A percentile compares a stretch with the other conserved stretches of the same genome.
Evolutionary conservation across 35 echinoderm and acorn worm species (phyloP).

Genomic region (Acanthaster planci): DNA sequence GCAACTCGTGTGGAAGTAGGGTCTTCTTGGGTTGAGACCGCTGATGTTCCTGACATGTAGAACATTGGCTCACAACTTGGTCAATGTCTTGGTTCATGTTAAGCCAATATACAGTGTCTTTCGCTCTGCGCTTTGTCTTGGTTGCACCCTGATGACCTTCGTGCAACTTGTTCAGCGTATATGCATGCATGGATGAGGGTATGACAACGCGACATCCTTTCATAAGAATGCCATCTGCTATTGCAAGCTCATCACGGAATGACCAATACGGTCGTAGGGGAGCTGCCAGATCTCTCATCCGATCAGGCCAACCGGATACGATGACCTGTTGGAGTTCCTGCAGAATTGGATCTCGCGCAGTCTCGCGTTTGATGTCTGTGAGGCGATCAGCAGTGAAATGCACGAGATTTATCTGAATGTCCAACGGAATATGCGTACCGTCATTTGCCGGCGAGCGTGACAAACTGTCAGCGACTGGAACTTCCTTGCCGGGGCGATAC

Average conservation of each 20-base stretch:
- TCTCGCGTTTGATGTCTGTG: slow-evolving; percentile 19
- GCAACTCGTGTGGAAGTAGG: background rate
- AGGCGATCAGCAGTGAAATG: background rate
- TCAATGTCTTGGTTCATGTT: slow-evolving; percentile 54
- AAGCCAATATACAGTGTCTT: slow-evolving; percentile 18
- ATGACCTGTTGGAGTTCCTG: slow-evolving; percentile 34
- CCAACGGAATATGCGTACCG: background rate
- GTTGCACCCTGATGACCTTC: slow-evolving; percentile 46
- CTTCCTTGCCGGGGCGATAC: slow-evolving; percentile 57
- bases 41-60: slow-evolving; percentile 32
- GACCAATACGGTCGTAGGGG: background rate
- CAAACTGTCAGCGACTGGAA: slow-evolving; percentile 41
- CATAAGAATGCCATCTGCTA: slow-evolving; percentile 15
- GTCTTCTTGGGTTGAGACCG: background rate
- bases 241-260: slow-evolving; percentile 36
- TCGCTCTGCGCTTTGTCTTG: slow-evolving; percentile 41
- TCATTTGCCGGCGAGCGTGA: slow-evolving; percentile 6
- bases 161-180: slow-evolving; percentile 37
- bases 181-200: background rate
- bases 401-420: slow-evolving; percentile 6
- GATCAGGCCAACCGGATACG: slow-evolving; percentile 13
- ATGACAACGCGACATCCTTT: slow-evolving; percentile 32
- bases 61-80: background rate
- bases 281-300: background rate
- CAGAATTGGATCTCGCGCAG: slow-evolving; percentile 12